phyloP scores from a whole-genome alignment of 2,797 vertebrate genomes.

The Tachyglossus aculeatus region DNA sequence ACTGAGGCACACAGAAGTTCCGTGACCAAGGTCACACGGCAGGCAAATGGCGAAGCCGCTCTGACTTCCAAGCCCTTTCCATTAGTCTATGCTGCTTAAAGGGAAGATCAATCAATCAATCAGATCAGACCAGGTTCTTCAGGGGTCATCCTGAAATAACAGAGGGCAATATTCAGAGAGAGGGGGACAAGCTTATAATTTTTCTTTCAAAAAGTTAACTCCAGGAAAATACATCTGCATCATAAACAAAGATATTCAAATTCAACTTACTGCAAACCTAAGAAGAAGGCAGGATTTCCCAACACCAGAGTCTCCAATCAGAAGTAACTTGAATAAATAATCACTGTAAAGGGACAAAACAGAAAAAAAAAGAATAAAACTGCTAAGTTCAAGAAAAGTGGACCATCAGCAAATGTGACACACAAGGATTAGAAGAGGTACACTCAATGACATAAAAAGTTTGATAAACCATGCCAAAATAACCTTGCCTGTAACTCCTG shows the following conservation, averaged over 20 bases:
- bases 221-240: neutral
- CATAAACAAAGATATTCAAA: slow-evolving; percentile 29
- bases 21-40: too few species aligned
- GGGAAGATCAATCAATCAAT: too few species aligned
- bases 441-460: neutral
- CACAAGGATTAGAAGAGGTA: neutral
- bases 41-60: too few species aligned
- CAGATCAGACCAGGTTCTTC: too few species aligned
- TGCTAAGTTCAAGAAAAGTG: slow-evolving; percentile 4
- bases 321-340: slow-evolving; percentile 99
- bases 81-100: too few species aligned
- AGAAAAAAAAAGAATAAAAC: slow-evolving; percentile 18
- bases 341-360: slow-evolving; percentile 81
- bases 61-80: too few species aligned
- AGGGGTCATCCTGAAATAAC: too few species aligned
- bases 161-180: too few species aligned
- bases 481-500: neutral
- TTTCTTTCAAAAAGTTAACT: too few species aligned
- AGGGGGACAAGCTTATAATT: too few species aligned
- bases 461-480: neutral
- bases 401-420: neutral
- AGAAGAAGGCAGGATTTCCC: slow-evolving; percentile 98
- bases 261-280: slow-evolving; percentile 93
- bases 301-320: slow-evolving; percentile 97
- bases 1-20: too few species aligned